Evolutionary conservation across 2,888 invertebrate genomes (phyloP).

Genomic region (Agonopterix subpropinquella): DNA sequence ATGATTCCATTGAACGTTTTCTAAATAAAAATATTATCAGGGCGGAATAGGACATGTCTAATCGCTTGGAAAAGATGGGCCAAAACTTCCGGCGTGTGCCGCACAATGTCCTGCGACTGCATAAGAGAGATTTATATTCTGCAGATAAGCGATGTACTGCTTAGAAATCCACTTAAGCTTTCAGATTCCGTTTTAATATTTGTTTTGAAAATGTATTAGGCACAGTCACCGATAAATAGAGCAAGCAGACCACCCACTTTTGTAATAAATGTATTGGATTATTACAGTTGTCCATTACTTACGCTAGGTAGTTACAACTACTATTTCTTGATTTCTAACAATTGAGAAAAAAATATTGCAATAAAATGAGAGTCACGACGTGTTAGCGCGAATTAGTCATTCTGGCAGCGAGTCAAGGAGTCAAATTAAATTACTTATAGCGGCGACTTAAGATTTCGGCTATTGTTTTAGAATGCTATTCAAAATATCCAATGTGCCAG

Average conservation of each 20-base stretch:
- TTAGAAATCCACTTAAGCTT: too few relatives aligned
- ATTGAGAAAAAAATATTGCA: conserved; percentile 48
- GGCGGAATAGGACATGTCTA: conserved; percentile 1
- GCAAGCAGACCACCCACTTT: conserved; percentile 5
- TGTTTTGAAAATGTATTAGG: not conserved
- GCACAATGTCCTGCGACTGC: not conserved
- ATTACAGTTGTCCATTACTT: conserved; percentile 8
- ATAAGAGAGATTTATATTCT: too few relatives aligned
- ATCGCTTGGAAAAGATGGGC: conserved; percentile 3
- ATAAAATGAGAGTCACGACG: conserved; percentile 52
- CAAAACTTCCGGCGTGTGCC: conserved; percentile 1
- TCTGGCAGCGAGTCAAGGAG: conserved; percentile 63
- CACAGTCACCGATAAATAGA: not conserved
- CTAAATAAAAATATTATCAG: not conserved
- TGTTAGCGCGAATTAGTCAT: conserved; percentile 60
- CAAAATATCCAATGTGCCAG: conserved; percentile 33
- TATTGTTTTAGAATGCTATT: conserved; percentile 56
- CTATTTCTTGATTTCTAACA: conserved; percentile 29
- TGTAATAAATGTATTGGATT: conserved; percentile 5
- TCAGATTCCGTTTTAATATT: not conserved
- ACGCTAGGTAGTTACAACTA: not conserved
- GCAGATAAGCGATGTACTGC: too few relatives aligned
- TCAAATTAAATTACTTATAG: conserved; percentile 57
- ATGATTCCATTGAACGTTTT: too few relatives aligned
- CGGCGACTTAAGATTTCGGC: conserved; percentile 42